Conservation (phyloP, 2,797 vertebrate genomes). For the Esox masquinongy region DNA sequence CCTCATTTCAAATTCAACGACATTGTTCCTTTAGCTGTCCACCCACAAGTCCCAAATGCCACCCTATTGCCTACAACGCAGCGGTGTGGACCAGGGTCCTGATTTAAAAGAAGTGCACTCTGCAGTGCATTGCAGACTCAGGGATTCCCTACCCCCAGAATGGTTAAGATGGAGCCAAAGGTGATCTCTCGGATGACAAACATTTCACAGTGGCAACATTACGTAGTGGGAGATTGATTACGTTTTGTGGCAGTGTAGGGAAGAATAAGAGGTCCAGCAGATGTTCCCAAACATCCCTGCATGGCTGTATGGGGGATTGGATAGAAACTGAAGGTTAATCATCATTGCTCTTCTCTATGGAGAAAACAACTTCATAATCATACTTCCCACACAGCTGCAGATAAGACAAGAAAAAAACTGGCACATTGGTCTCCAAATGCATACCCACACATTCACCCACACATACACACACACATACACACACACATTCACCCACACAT, state of each 20-base stretch:
- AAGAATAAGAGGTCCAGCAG: constrained; percentile 51
- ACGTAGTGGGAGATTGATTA: constrained; percentile 48
- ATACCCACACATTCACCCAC: background rate
- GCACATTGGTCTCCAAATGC: background rate
- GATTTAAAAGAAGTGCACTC: background rate
- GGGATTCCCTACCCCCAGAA: constrained; percentile 28
- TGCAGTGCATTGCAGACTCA: constrained; percentile 14
- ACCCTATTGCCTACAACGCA: background rate
- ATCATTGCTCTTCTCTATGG: constrained; percentile 49
- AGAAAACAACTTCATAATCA: constrained; percentile 50
- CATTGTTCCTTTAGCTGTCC: constrained; percentile 52
- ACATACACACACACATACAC: no score
- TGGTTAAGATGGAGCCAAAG: constrained; percentile 50
- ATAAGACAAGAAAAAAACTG: background rate
- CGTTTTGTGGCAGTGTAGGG: constrained; percentile 40
- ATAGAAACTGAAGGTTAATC: constrained; percentile 67
- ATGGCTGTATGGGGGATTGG: constrained; percentile 45
- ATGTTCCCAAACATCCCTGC: constrained; percentile 52
- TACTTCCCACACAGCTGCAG: constrained; percentile 47
- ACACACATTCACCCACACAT: no score
- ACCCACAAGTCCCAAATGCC: background rate
- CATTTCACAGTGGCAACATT: constrained; percentile 49
- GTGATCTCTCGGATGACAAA: constrained; percentile 57
- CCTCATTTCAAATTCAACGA: constrained; percentile 66
- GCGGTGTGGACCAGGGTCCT: no score